Conservation (phyloP, 1,140 invertebrate species). For the Palaemon carinicauda region DNA sequence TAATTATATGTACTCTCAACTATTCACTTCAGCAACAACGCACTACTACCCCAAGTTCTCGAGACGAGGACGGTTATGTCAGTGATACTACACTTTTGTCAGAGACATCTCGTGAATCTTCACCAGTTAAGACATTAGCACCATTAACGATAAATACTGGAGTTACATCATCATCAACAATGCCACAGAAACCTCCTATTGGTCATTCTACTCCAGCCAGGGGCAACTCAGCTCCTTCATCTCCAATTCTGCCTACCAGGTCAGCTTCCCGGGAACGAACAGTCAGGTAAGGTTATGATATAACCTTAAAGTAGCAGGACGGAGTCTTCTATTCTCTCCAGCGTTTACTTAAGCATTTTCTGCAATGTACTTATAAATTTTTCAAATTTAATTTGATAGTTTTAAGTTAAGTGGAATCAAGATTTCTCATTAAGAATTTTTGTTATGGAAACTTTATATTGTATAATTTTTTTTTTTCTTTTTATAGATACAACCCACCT, state of each 20-base stretch:
- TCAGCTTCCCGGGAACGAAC: conserved; percentile 60
- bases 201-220: conserved; percentile 58
- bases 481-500: conserved; percentile 14
- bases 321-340: neutral
- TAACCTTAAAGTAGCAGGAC: conserved; percentile 51
- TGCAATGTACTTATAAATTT: neutral
- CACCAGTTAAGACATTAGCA: conserved; percentile 65
- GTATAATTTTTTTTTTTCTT: neutral
- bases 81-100: conserved; percentile 78
- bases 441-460: too few relatives aligned
- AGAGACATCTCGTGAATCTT: conserved; percentile 63
- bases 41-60: conserved; percentile 23
- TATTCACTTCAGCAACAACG: conserved; percentile 46
- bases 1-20: neutral
- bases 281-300: conserved; percentile 31
- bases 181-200: conserved; percentile 62
- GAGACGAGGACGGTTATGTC: conserved; percentile 73
- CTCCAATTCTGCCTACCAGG: conserved; percentile 69
- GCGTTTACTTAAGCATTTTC: neutral
- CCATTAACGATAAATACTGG: conserved; percentile 74
- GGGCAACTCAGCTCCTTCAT: conserved; percentile 68
- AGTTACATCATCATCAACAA: conserved; percentile 61
- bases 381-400: too few relatives aligned
- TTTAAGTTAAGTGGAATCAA: too few relatives aligned
- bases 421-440: too few relatives aligned